These are phyloP conservation scores for Pedicia rivosa DNA, from an alignment of 2,888 invertebrate genomes.

Conservation along the genomic window DNA sequence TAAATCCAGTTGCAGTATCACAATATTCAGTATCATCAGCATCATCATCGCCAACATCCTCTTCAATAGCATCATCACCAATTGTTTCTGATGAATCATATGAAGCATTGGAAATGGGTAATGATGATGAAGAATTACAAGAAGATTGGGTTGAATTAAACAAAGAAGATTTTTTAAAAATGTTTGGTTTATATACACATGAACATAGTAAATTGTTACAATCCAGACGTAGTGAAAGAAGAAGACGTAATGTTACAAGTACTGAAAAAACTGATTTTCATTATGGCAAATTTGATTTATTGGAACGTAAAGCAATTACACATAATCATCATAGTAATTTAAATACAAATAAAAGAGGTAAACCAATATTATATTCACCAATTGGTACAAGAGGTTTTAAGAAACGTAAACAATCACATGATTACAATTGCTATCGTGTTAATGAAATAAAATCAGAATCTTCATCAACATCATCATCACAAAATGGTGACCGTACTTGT, in stretches of 20 bases:
- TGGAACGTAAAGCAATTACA: slow-evolving; percentile 2
- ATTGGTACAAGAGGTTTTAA: slow-evolving; percentile 18
- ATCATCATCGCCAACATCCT: slow-evolving; percentile 3
- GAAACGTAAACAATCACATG: slow-evolving; percentile 6
- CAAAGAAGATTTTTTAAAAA: slow-evolving; percentile 22
- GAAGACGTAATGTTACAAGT: slow-evolving; percentile 24
- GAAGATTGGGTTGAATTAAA: slow-evolving; percentile 18
- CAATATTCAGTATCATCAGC: not conserved
- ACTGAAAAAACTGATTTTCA: slow-evolving; percentile 27
- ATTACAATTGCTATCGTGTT: slow-evolving; percentile 7
- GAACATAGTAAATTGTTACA: slow-evolving; percentile 21
- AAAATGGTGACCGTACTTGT: not conserved
- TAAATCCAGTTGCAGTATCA: not conserved
- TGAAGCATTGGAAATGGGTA: not conserved
- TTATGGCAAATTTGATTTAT: slow-evolving; percentile 23
- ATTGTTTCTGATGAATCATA: too few species aligned
- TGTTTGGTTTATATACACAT: slow-evolving; percentile 24
- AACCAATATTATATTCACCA: slow-evolving; percentile 23
- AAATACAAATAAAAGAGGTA: too few species aligned
- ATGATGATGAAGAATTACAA: slow-evolving; percentile 7
- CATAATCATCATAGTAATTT: too few species aligned
- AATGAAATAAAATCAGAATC: slow-evolving; percentile 8
- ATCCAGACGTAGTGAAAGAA: slow-evolving; percentile 27
- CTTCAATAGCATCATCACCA: slow-evolving; percentile 1
- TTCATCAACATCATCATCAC: slow-evolving; percentile 6